A percentile compares a stretch with the other conserved stretches of the same genome.
Evolutionary conservation across 1,140 invertebrate genomes (phyloP).

Genomic region (Bicyclus anynana): DNA sequence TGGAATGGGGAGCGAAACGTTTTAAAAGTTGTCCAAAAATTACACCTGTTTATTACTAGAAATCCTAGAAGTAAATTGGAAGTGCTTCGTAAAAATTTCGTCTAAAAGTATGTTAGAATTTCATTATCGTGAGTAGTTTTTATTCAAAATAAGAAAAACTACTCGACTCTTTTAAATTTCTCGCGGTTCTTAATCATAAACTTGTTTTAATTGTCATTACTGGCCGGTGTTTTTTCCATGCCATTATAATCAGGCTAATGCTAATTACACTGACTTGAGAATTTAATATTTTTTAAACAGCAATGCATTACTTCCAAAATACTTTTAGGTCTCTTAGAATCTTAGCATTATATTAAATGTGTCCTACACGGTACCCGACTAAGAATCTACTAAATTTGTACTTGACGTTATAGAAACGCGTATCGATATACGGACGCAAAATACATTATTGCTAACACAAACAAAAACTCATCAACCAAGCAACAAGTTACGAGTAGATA

Average conservation of each 20-base stretch:
- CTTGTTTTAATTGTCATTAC: too few species aligned
- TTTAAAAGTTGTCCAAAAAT: background rate
- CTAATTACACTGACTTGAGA: too few species aligned
- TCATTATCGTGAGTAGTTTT: too few species aligned
- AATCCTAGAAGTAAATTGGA: background rate
- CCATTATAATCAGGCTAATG: too few species aligned
- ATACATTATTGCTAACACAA: constrained; percentile 44
- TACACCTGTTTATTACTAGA: background rate
- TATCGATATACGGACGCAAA: constrained; percentile 47
- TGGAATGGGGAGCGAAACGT: constrained; percentile 45
- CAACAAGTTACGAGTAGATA: constrained; percentile 20
- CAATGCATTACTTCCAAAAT: background rate
- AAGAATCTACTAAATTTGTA: constrained; percentile 61
- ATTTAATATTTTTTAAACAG: too few species aligned
- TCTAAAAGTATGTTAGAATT: too few species aligned
- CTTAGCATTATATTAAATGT: background rate
- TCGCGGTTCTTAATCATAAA: too few species aligned
- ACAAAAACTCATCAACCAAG: constrained; percentile 32
- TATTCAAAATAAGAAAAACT: too few species aligned
- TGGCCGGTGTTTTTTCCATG: too few species aligned
- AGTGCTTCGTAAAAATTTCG: background rate
- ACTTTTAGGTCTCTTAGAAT: background rate
- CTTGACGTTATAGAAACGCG: constrained; percentile 55
- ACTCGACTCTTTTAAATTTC: too few species aligned
- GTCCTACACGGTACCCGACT: constrained; percentile 36